Percentiles rank a stretch among this genome's conserved stretches.
Evolutionary conservation across 1,140 invertebrate genomes (phyloP).

Genomic region (Globodera rostochiensis): DNA sequence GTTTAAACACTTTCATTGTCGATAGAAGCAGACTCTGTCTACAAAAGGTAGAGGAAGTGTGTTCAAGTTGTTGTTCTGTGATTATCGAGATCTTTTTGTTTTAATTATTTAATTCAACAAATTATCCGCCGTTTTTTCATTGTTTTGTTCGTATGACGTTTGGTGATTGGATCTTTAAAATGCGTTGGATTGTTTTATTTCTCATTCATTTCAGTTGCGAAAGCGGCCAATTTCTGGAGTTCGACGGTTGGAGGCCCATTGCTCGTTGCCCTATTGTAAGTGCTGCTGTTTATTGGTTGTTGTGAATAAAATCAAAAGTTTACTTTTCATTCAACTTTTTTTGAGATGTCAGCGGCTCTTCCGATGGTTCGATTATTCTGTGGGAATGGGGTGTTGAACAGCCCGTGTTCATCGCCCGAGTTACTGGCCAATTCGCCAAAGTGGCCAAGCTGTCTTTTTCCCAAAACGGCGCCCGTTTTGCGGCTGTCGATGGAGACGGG

Average conservation of each 20-base stretch:
- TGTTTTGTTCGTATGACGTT: conserved; percentile 10
- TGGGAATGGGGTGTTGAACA: conserved; percentile 96
- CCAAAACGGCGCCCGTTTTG: conserved; percentile 88
- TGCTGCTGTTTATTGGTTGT: too few relatives aligned
- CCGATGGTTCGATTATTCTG: conserved; percentile 93
- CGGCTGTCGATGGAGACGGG: conserved; percentile 65
- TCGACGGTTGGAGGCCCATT: conserved; percentile 90
- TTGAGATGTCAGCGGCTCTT: conserved; percentile 87
- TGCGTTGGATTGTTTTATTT: conserved; percentile 27
- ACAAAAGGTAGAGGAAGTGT: conserved; percentile 55
- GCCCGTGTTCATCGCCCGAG: conserved; percentile 82
- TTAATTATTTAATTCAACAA: neutral
- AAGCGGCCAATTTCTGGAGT: conserved; percentile 82
- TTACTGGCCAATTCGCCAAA: conserved; percentile 88
- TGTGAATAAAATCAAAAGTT: conserved; percentile 18
- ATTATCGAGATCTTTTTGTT: neutral
- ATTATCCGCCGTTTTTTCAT: neutral
- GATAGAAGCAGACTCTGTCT: conserved; percentile 61
- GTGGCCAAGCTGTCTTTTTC: conserved; percentile 92
- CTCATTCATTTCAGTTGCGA: conserved; percentile 67
- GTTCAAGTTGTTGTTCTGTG: conserved; percentile 14
- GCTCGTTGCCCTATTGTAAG: conserved; percentile 86
- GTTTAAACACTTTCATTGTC: conserved; percentile 56
- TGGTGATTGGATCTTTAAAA: conserved; percentile 2
- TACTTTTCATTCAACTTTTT: conserved; percentile 38